Conservation (phyloP, 2,888 invertebrate species). For the Lycaena phlaeas region DNA sequence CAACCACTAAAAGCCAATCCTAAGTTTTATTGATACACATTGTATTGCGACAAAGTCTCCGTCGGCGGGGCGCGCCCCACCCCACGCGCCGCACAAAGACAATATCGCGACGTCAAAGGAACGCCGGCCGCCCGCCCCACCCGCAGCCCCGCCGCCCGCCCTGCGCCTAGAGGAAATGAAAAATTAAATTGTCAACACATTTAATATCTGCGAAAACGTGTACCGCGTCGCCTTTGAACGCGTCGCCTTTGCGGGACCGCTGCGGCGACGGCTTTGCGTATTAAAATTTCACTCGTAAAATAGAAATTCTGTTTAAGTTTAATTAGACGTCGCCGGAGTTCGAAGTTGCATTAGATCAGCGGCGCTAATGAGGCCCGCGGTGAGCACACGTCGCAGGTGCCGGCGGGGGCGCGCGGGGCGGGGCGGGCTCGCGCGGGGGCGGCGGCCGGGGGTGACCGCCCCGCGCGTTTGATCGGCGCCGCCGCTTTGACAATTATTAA, state of each 20-base stretch:
- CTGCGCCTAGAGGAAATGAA: constrained; percentile 66
- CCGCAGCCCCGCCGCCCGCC: constrained; percentile 38
- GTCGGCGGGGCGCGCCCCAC: constrained; percentile 60
- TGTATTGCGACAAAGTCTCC: constrained; percentile 74
- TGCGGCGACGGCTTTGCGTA: constrained; percentile 62
- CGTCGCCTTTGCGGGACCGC: constrained; percentile 56
- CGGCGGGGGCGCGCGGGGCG: constrained; percentile 15
- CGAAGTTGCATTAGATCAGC: constrained; percentile 67
- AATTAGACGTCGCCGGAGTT: constrained; percentile 64
- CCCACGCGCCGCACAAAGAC: constrained; percentile 70
- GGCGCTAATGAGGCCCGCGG: constrained; percentile 69
- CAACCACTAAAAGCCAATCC: constrained; percentile 75
- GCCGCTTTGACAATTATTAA: constrained; percentile 76
- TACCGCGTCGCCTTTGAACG: constrained; percentile 68
- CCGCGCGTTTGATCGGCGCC: constrained; percentile 70
- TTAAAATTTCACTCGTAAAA: constrained; percentile 67
- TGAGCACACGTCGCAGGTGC: constrained; percentile 61
- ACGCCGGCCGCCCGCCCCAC: constrained; percentile 43
- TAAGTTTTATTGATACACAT: constrained; percentile 75
- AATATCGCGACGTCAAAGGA: constrained; percentile 74
- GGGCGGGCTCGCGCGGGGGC: constrained; percentile 17
- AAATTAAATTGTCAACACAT: constrained; percentile 75
- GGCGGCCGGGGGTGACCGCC: constrained; percentile 22
- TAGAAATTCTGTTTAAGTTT: constrained; percentile 69
- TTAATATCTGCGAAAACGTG: constrained; percentile 74